Evolutionary conservation across 2,888 invertebrate species (phyloP), one percentile per base, ranked within the genome.

Genomic region (Drosophila cracens): DNA sequence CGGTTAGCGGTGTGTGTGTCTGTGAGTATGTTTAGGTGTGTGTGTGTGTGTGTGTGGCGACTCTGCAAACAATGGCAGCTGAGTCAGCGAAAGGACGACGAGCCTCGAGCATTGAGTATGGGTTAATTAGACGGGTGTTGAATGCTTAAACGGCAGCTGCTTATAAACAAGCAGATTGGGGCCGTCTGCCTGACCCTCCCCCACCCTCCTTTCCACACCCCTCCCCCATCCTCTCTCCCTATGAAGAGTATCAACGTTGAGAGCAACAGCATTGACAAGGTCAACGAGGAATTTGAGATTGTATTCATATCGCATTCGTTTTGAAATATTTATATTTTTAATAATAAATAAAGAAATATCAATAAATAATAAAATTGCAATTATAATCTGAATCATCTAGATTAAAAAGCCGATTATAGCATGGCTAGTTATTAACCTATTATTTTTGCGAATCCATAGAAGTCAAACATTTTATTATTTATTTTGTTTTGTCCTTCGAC

Each of bases 51-150:
- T 10, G 54, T 18, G 53, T n/a, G n/a, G 43, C 49, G 53, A 59
- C 60, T 51, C 33, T 43, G 67, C 81, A 33, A 81, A 78, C 79
- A 81, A 73, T 77, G 63, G 64, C 82, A 81, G 70, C 74, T 79
- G 82, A 79, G 62, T 78, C 79, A 78, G 67, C 81, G 51, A 46
- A 33, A 52, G 48, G 49, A 54, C 51, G 69, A 52, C 49, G 25
- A n/a, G 51, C 38, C 21, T 33, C n/a, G 27, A 25, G 43, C 18
- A 29, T 36, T 57, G 51, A 60, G 81, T 73, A 65, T 63, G 86
- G 78, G 88, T 90, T 86, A 89, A 89, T 86, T 86, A 88, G 86
- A 66, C 70, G 83, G 58, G 83, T 71, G 90, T 80, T 78, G 71
- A 60, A 74, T 72, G 83, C 77, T 77, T 85, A 73, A 78, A 61